These are phyloP conservation scores for Pangasianodon hypophthalmus DNA, from an alignment of 2,113 vertebrate genomes.

Conservation along the genomic window DNA sequence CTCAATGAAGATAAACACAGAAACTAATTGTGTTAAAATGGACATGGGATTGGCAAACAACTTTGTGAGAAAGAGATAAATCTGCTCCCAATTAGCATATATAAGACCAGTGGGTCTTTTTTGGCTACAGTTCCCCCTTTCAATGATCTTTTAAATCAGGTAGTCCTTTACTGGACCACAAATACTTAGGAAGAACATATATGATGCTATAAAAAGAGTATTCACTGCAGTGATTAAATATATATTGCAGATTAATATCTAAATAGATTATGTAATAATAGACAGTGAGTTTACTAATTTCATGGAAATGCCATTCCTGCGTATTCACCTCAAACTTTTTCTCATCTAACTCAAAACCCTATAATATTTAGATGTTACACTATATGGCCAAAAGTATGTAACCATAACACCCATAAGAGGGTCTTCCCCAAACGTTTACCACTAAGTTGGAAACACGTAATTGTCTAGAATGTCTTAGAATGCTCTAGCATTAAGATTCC, in stretches of 20 bases:
- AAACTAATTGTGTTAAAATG: slow-evolving; percentile 12
- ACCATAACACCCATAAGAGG: background rate
- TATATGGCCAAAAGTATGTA: background rate
- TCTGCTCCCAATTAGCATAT: background rate
- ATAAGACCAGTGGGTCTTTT: background rate
- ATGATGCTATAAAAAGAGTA: background rate
- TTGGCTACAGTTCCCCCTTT: background rate
- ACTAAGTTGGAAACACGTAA: no score
- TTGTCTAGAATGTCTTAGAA: no score
- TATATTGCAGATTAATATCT: background rate
- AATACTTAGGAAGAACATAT: background rate
- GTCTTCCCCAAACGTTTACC: no score
- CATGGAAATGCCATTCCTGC: background rate
- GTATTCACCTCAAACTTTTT: background rate
- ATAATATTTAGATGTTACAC: background rate
- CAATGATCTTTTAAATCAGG: background rate
- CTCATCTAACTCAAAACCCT: background rate
- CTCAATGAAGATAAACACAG: background rate
- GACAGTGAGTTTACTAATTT: background rate
- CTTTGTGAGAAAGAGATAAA: background rate
- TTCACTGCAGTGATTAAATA: background rate
- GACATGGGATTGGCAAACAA: background rate
- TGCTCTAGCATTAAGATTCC: no score
- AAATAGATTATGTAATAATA: background rate
- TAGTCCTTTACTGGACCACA: background rate